A percentile compares a stretch with the other conserved stretches of the same genome.
Conservation (phyloP, 2,888 invertebrate genomes). For the Plebejus melissa region DNA sequence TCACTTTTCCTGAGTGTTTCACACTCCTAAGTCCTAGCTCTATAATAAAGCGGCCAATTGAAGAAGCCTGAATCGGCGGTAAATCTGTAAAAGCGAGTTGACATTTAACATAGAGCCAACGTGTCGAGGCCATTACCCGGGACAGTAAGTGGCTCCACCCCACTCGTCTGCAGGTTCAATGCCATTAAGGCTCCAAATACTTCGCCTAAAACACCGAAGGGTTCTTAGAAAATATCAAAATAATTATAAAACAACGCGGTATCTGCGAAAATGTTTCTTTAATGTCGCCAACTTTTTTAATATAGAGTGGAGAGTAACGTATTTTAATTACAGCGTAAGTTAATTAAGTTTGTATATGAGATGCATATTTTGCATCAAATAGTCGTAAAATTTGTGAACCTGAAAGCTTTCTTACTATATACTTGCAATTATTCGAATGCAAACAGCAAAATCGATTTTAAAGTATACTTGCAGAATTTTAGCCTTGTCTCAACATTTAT, state of each 20-base stretch:
- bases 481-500: background rate
- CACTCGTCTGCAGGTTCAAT: slow-evolving; percentile 56
- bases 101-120: slow-evolving; percentile 53
- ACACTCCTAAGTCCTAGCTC: background rate
- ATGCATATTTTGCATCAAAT: slow-evolving; percentile 4
- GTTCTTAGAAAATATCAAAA: slow-evolving; percentile 40
- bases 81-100: slow-evolving; percentile 56
- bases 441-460: background rate
- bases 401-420: background rate
- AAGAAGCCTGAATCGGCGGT: slow-evolving; percentile 32
- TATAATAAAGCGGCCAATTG: background rate
- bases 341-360: slow-evolving; percentile 8
- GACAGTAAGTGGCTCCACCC: slow-evolving; percentile 49
- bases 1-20: background rate
- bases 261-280: slow-evolving; percentile 4
- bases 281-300: slow-evolving; percentile 20
- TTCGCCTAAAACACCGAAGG: slow-evolving; percentile 40
- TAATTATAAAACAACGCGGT: slow-evolving; percentile 22
- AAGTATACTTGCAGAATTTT: background rate
- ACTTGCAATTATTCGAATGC: background rate
- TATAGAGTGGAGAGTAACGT: background rate
- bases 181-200: slow-evolving; percentile 58
- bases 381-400: background rate
- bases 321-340: slow-evolving; percentile 10
- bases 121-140: slow-evolving; percentile 58